Percentiles rank a stretch among this genome's conserved stretches.
Conservation (phyloP, 2,797 vertebrate species). For the Gymnoscopelus microlampas region DNA sequence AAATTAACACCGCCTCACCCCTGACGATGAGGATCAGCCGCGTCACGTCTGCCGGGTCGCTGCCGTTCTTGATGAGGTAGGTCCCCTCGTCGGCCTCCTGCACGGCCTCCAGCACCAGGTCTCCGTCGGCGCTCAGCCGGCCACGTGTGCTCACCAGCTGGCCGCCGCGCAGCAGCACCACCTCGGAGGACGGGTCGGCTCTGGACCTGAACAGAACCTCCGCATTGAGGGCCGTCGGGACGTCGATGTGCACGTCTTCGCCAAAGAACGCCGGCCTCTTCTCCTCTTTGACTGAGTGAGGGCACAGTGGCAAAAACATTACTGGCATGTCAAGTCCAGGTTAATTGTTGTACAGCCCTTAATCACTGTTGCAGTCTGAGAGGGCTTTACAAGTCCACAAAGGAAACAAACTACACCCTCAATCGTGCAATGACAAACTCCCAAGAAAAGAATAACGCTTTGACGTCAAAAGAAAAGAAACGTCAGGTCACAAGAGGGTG, state of each 20-base stretch:
- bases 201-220: constrained; percentile 74
- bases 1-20: constrained; percentile 54
- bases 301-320: constrained; percentile 1
- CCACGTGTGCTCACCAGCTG: constrained; percentile 22
- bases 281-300: constrained; percentile 67
- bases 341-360: too few species aligned
- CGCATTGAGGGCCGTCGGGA: constrained; percentile 42
- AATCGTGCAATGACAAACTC: too few species aligned
- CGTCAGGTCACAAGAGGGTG: too few species aligned
- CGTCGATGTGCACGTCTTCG: constrained; percentile 75
- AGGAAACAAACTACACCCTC: too few species aligned
- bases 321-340: too few species aligned
- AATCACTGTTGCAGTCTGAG: too few species aligned
- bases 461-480: too few species aligned
- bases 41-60: constrained; percentile 30
- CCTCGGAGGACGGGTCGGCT: constrained; percentile 32
- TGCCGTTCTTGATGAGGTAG: constrained; percentile 67
- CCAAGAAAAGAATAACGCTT: too few species aligned
- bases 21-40: constrained; percentile 71
- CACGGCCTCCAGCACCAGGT: constrained; percentile 78
- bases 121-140: constrained; percentile 49
- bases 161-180: constrained; percentile 62
- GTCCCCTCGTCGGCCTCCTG: constrained; percentile 77
- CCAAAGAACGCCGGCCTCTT: constrained; percentile 75
- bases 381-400: too few species aligned